A percentile compares a stretch with the other conserved stretches of the same genome.
Evolutionary conservation across 2,113 vertebrate genomes (phyloP).

Genomic region (Eubucco bourcierii): DNA sequence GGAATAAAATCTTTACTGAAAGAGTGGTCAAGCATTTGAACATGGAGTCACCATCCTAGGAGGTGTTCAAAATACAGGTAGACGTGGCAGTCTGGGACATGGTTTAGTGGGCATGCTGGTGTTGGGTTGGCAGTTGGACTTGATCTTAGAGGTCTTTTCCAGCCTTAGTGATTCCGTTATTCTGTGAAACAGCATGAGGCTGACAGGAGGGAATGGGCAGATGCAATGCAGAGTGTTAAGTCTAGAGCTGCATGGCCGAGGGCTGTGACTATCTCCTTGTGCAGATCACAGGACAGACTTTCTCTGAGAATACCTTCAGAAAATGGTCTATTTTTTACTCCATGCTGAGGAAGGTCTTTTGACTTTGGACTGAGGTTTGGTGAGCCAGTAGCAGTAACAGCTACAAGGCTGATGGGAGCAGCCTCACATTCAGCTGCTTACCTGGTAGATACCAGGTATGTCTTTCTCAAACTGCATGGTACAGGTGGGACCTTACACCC

Average conservation of each 20-base stretch:
- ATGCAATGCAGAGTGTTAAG: background rate
- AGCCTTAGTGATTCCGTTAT: background rate
- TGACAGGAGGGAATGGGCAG: background rate
- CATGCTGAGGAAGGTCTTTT: background rate
- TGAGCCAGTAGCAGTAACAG: background rate
- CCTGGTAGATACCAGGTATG: background rate
- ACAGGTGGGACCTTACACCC: no score
- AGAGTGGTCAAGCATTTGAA: no score
- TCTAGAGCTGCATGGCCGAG: fast-evolving
- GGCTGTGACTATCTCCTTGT: background rate
- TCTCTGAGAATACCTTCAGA: background rate
- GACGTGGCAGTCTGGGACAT: no score
- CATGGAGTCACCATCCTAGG: no score
- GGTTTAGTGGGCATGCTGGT: no score
- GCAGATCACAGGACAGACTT: background rate
- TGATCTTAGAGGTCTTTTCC: no score
- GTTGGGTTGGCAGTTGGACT: no score
- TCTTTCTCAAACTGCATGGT: background rate
- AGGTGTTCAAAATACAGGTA: no score
- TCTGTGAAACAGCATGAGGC: no score
- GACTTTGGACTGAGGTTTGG: no score
- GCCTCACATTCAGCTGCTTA: background rate
- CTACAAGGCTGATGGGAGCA: background rate
- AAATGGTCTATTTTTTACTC: background rate
- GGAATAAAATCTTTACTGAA: no score